These are phyloP conservation scores for Struthio camelus DNA, from an alignment of 2,113 vertebrate species.

Conservation along the genomic window DNA sequence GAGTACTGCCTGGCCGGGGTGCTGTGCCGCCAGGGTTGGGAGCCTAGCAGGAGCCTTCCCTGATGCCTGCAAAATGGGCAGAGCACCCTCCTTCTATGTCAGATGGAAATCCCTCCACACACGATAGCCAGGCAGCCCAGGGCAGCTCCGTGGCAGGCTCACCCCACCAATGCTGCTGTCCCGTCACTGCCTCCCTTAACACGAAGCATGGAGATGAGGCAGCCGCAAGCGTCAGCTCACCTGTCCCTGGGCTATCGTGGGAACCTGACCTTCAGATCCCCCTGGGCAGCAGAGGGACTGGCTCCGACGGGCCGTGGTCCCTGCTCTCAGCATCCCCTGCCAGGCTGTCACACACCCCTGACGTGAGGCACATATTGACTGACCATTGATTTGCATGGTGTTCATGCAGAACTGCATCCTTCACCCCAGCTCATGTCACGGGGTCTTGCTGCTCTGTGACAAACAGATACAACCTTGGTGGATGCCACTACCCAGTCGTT, in stretches of 20 bases:
- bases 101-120: neutral
- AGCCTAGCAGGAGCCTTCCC: neutral
- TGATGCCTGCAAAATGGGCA: neutral
- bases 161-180: too few species aligned
- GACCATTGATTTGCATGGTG: neutral
- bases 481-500: neutral
- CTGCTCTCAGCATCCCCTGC: neutral
- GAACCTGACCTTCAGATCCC: neutral
- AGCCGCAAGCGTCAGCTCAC: neutral
- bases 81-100: too few species aligned
- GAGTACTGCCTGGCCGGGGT: neutral
- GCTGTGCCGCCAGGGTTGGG: neutral
- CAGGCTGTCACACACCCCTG: neutral
- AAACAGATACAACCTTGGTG: neutral
- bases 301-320: neutral
- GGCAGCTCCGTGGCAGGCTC: neutral
- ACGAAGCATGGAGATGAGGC: neutral
- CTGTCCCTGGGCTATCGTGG: neutral
- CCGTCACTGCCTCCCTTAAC: neutral
- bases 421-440: neutral
- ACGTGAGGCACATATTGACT: neutral
- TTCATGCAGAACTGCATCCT: neutral
- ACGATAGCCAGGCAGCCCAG: too few species aligned
- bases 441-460: neutral
- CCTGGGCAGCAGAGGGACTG: neutral